Evolutionary conservation across 2,113 vertebrate species (phyloP), one percentile per base, ranked within the genome.

Genomic region (Ornithorhynchus anatinus): DNA sequence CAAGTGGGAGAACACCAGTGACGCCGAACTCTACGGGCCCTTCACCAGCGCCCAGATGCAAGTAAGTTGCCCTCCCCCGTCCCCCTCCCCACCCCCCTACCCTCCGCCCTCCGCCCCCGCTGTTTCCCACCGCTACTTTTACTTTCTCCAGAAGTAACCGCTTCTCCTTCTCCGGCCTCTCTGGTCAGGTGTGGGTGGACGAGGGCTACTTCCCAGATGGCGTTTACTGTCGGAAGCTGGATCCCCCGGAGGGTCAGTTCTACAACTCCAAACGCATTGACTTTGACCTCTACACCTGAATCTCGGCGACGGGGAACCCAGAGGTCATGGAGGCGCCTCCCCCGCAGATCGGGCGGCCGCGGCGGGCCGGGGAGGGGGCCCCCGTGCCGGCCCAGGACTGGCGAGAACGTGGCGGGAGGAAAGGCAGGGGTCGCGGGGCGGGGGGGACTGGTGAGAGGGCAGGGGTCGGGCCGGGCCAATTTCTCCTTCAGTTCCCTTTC

Each of bases 31-130:
- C 13, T 96, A 96, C 0, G 96, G 96, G 1, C 96, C 96, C 22
- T 97, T 97, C 80, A 95, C 91, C 88, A 97, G 95, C 47, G 88
- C 92, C 51, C 96, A 97, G 92, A 97, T 97, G 96, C 95, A 96
- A 95, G 96, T 96, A 79, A 78, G 81, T n/a, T 33, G 22, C 17
- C 13, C 13, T 10, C 0, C 12, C 13, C n/a, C 10, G 4, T 40
- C 9, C 20, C 7, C 39, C 11, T 19, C 33, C 27, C 12, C n/a
- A 2, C 2, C 15, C 33, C 3, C 3, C 0, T 7, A 1, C 13
- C 17, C 12, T 20, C 3, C 10, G 3, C 29, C 4, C 29, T 11
- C 6, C 35, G 27, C 22, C 7, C 35, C 29, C 4, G 63, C 7
- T 47, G 60, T 14, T 44, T 38, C 33, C 20, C 12, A 69, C n/a